Evolutionary conservation across 2,113 vertebrate genomes (phyloP).

Genomic region (Ciconia boyciana): DNA sequence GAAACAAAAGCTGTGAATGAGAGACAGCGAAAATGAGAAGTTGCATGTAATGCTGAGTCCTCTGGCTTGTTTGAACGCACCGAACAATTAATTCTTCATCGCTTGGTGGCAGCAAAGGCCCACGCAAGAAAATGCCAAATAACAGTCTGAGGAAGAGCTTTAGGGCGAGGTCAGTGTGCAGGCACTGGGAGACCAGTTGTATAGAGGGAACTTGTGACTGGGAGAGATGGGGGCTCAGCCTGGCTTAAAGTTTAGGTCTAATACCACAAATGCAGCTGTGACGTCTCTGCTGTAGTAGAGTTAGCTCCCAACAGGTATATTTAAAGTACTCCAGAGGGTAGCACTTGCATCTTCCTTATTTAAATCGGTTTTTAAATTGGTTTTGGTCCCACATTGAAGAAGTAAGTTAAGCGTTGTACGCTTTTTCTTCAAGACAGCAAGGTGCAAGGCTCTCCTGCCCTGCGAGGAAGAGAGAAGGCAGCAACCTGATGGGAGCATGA

Average conservation of each 20-base stretch:
- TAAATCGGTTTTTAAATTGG: not conserved
- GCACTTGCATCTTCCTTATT: not conserved
- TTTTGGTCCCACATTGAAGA: not conserved
- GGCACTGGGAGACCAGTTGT: not conserved
- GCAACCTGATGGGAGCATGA: too few species aligned
- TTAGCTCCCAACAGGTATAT: not conserved
- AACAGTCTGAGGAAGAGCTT: not conserved
- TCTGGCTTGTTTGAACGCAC: not conserved
- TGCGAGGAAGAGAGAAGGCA: not conserved
- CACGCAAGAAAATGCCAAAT: rapidly evolving
- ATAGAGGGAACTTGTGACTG: rapidly evolving
- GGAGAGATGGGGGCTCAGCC: not conserved
- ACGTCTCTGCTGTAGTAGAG: not conserved
- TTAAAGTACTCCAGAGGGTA: not conserved
- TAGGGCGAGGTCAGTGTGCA: not conserved
- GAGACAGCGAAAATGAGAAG: not conserved
- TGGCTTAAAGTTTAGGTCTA: rapidly evolving
- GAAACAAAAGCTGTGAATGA: constrained; percentile 14
- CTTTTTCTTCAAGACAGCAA: not conserved
- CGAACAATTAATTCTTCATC: not conserved
- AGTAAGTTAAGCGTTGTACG: not conserved
- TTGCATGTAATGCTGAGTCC: not conserved
- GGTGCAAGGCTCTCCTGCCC: not conserved
- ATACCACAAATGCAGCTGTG: rapidly evolving
- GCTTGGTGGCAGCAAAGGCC: constrained; percentile 2